Percentiles rank a stretch among this genome's conserved stretches.
phyloP scores from a whole-genome alignment of 2,888 invertebrate genomes.

The Drosophila hamatofila region DNA sequence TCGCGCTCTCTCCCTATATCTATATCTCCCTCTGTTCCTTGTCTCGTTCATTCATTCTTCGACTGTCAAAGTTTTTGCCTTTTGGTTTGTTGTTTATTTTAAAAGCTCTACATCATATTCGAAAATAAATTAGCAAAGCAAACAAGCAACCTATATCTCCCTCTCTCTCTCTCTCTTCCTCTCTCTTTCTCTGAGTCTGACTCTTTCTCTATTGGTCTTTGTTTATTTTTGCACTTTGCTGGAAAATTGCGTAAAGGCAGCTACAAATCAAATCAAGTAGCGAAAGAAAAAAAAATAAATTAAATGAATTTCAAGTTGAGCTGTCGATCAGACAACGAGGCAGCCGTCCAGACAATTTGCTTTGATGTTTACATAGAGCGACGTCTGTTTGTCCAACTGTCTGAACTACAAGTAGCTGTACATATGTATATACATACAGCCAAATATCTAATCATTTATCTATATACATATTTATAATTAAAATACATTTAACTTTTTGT shows the following conservation, averaged over 20 bases:
- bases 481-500: slow-evolving; percentile 19
- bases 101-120: slow-evolving; percentile 80
- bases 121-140: slow-evolving; percentile 76
- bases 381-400: slow-evolving; percentile 43
- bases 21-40: neutral
- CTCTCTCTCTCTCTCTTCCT: slow-evolving; percentile 3
- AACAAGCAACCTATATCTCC: slow-evolving; percentile 40
- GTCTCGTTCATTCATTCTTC: slow-evolving; percentile 15
- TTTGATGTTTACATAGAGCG: slow-evolving; percentile 67
- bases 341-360: slow-evolving; percentile 54
- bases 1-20: neutral
- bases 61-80: slow-evolving; percentile 42
- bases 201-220: slow-evolving; percentile 33
- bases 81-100: slow-evolving; percentile 66
- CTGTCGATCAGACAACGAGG: slow-evolving; percentile 61
- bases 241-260: slow-evolving; percentile 58
- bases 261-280: slow-evolving; percentile 61
- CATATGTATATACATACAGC: neutral
- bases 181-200: slow-evolving; percentile 13
- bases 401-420: slow-evolving; percentile 22
- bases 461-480: slow-evolving; percentile 7
- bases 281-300: neutral
- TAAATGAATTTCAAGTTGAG: slow-evolving; percentile 36
- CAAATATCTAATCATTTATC: neutral
- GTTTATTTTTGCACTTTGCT: slow-evolving; percentile 77